Conservation (phyloP, 2,113 vertebrate genomes). For the Tupaia tana region DNA sequence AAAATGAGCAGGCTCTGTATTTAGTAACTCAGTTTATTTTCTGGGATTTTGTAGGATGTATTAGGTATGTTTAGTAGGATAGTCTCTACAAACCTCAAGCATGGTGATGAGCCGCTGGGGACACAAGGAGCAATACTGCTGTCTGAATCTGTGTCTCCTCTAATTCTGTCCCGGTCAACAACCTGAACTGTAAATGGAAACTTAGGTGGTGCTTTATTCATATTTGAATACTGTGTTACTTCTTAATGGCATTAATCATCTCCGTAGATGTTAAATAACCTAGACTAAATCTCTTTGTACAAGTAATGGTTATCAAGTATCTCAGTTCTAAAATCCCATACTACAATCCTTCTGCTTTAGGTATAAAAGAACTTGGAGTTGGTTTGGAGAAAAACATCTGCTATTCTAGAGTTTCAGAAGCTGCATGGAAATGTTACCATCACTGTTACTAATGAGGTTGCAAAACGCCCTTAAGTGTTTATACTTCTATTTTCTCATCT, state of each 20-base stretch:
- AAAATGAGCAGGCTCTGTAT: too few relatives aligned
- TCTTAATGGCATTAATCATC: too few relatives aligned
- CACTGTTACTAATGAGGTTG: too few relatives aligned
- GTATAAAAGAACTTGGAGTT: background rate
- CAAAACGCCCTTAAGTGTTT: background rate
- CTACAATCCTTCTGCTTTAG: background rate
- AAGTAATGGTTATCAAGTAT: background rate
- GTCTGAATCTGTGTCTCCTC: too few relatives aligned
- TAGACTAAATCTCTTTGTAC: background rate
- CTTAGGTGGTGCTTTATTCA: background rate
- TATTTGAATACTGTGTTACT: background rate
- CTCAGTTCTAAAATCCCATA: background rate
- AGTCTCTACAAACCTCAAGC: background rate
- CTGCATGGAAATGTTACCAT: background rate
- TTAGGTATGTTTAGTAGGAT: background rate
- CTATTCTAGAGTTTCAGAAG: background rate
- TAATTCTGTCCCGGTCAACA: background rate
- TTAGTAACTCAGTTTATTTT: too few relatives aligned
- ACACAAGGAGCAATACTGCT: background rate
- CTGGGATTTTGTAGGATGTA: too few relatives aligned
- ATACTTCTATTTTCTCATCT: background rate
- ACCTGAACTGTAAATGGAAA: background rate
- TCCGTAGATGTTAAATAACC: too few relatives aligned
- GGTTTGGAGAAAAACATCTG: background rate
- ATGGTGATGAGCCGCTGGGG: too few relatives aligned